Evolutionary conservation across 2,888 invertebrate genomes (phyloP).

Genomic region (Cremastobaeus sp.): DNA sequence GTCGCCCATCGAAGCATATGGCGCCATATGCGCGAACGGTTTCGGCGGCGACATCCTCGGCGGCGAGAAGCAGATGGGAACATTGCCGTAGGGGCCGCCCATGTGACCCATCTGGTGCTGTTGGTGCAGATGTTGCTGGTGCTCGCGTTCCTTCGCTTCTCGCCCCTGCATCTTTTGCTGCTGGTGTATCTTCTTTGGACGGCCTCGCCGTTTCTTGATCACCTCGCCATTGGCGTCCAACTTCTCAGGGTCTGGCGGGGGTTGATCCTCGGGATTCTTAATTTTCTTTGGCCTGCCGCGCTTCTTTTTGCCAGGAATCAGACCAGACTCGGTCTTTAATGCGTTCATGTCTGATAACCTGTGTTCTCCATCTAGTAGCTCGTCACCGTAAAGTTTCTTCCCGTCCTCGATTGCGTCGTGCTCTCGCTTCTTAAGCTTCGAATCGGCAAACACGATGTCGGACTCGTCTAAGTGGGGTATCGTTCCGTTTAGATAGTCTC

Average conservation of each 20-base stretch:
- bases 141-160: constrained; percentile 72
- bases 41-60: constrained; percentile 76
- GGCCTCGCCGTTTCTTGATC: constrained; percentile 91
- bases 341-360: constrained; percentile 72
- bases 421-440: constrained; percentile 82
- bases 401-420: constrained; percentile 71
- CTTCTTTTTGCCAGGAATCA: constrained; percentile 89
- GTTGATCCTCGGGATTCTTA: constrained; percentile 84
- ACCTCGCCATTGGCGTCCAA: constrained; percentile 80
- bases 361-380: constrained; percentile 71
- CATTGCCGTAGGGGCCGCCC: constrained; percentile 69
- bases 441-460: constrained; percentile 91
- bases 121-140: constrained; percentile 67
- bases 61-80: constrained; percentile 75
- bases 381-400: constrained; percentile 69
- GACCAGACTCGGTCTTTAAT: constrained; percentile 72
- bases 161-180: constrained; percentile 75
- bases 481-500: constrained; percentile 94
- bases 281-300: constrained; percentile 94
- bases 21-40: constrained; percentile 76
- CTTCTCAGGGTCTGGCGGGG: constrained; percentile 78
- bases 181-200: constrained; percentile 89
- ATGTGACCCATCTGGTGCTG: constrained; percentile 67
- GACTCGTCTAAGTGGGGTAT: constrained; percentile 90
- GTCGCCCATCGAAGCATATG: constrained; percentile 74